Base-by-base conservation (phyloP, 2,113 vertebrate genomes). In the Alexandromys fortis region DNA sequence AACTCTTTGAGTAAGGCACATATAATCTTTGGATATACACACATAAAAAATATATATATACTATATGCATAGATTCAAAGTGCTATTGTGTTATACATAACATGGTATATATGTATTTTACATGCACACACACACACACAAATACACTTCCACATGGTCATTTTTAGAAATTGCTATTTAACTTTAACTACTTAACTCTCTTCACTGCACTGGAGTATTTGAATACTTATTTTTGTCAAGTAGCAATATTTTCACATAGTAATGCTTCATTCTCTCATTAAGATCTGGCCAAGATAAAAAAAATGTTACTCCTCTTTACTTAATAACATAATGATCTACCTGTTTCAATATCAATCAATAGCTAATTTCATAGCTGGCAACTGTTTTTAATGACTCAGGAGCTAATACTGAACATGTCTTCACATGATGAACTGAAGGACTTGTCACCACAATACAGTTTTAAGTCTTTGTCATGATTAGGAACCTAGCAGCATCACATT, bases 281-380 rank as follows among this genome's bases (percentile, higher is more conserved):
- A 95, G 58, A 95, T 61, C 38, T 47, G 21, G n/a, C 35, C 77
- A 89, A 96, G 30, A 94, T 7, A 70, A 91, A 86, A n/a, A n/a
- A 86, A 92, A 75, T 26, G 35, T 88, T 90, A 73, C 28, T 76
- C 90, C 67, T 67, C 35, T 72, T 96, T 94, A 33, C 93, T 95
- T 92, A 28, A 92, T 85, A 98, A 90, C 73, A 94, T 96, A 97
- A 98, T 98, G 98, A 95, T 97, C 96, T 95, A 98, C 96, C 97
- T 97, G 88, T 96, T 98, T 92, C 91, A 98, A 97, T 98, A 98
- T 98, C 98, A 98, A 98, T 98, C 98, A 98, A 98, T 98, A 98
- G 97, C 97, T 98, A 98, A 98, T 98, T 98, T 98, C 98, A 98
- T 98, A 98, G 98, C 96, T 98, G 98, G 97, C 98, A 98, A 98